Evolutionary conservation across 2,888 invertebrate species (phyloP).

Genomic region (Tethea ocularis): DNA sequence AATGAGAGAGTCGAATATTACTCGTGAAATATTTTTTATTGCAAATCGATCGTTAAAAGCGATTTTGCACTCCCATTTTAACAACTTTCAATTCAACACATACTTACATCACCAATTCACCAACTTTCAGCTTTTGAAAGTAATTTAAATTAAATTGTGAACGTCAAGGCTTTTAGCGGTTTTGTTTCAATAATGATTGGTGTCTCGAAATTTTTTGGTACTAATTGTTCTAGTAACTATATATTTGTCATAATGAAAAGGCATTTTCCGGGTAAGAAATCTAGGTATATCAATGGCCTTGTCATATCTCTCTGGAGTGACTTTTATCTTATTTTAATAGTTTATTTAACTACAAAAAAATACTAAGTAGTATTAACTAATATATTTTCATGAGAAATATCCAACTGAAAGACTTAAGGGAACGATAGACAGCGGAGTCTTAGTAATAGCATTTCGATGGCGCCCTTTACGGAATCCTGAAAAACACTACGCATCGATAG

Average conservation of each 20-base stretch:
- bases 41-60: slow-evolving; percentile 6
- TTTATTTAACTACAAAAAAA: too few species aligned
- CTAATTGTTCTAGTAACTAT: too few species aligned
- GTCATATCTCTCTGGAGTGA: too few species aligned
- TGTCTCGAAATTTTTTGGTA: too few species aligned
- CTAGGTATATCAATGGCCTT: too few species aligned
- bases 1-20: not conserved
- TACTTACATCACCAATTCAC: slow-evolving; percentile 7
- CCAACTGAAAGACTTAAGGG: not conserved
- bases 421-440: too few species aligned
- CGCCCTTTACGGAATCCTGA: too few species aligned
- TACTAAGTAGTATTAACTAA: too few species aligned
- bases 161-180: not conserved
- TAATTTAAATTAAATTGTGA: not conserved
- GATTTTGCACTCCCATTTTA: slow-evolving; percentile 6
- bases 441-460: too few species aligned
- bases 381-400: not conserved
- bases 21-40: slow-evolving; percentile 6
- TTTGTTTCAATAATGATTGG: not conserved
- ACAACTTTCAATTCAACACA: slow-evolving; percentile 10
- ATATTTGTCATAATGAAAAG: too few species aligned
- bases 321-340: too few species aligned
- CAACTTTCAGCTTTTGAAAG: slow-evolving; percentile 12
- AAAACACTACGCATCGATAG: not conserved
- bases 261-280: too few species aligned